phyloP scores from a whole-genome alignment of 2,797 vertebrate genomes.

The Acipenser oxyrinchus region DNA sequence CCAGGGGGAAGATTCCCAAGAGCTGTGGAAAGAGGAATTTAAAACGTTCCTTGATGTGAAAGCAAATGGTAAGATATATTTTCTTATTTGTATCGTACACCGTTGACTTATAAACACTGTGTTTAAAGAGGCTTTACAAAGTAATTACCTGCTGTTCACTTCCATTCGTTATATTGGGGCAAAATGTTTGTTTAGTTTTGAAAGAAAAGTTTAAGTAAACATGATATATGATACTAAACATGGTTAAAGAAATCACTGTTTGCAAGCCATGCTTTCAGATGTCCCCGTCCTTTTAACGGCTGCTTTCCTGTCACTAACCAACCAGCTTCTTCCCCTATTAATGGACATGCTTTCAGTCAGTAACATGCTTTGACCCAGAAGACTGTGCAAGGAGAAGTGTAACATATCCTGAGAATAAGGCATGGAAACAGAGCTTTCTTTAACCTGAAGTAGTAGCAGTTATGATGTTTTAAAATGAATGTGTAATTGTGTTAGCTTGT shows the following conservation, averaged over 20 bases:
- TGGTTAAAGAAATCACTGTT: too few relatives aligned
- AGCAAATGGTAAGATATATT: slow-evolving; percentile 60
- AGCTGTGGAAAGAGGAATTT: slow-evolving; percentile 77
- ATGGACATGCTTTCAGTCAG: too few relatives aligned
- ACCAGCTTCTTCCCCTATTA: too few relatives aligned
- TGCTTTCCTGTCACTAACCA: too few relatives aligned
- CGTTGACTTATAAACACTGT: slow-evolving; percentile 21
- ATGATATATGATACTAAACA: too few relatives aligned
- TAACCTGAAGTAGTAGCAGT: neutral
- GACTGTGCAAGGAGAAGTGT: too few relatives aligned
- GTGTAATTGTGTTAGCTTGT: neutral
- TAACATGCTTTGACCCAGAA: too few relatives aligned
- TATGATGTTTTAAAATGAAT: slow-evolving; percentile 4
- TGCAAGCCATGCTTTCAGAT: too few relatives aligned
- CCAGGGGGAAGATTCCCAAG: slow-evolving; percentile 37
- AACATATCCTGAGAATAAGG: neutral
- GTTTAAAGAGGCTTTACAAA: neutral
- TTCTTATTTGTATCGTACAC: too few relatives aligned
- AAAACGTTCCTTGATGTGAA: slow-evolving; percentile 75
- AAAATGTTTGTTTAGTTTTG: neutral
- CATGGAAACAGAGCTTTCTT: neutral
- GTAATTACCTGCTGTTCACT: too few relatives aligned
- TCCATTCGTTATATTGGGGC: too few relatives aligned
- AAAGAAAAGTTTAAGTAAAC: neutral
- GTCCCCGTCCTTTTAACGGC: too few relatives aligned